Percentiles rank a stretch among this genome's conserved stretches.
phyloP scores from a whole-genome alignment of 2,888 invertebrate genomes.

The Hyles lineata region DNA sequence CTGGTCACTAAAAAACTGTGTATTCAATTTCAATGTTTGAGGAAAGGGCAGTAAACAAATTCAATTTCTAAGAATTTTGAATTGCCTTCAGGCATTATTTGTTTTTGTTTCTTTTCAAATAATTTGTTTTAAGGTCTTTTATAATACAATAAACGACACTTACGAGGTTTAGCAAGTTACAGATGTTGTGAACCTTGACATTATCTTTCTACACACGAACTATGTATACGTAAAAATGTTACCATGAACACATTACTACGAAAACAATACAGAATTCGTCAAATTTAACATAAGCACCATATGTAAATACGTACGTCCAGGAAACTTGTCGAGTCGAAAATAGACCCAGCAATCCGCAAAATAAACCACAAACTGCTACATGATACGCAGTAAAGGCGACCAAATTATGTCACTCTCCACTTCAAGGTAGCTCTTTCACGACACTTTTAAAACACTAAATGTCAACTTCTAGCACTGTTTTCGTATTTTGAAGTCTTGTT shows the following conservation, averaged over 20 bases:
- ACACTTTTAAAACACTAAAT: conserved; percentile 42
- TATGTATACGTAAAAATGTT: conserved; percentile 2
- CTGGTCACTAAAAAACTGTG: too few relatives aligned
- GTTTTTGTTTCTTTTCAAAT: too few relatives aligned
- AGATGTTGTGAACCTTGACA: conserved; percentile 62
- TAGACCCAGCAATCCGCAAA: conserved; percentile 72
- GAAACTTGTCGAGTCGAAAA: conserved; percentile 64
- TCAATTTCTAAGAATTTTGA: too few relatives aligned
- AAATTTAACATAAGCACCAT: conserved; percentile 4
- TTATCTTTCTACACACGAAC: conserved; percentile 42
- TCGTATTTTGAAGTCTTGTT: conserved; percentile 43
- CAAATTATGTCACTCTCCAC: conserved; percentile 62
- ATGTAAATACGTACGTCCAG: conserved; percentile 57
- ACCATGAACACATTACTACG: background rate
- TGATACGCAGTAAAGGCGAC: conserved; percentile 67
- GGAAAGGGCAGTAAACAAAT: too few relatives aligned
- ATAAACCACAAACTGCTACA: conserved; percentile 77
- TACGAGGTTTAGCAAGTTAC: conserved; percentile 5
- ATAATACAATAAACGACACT: background rate
- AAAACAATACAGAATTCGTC: background rate
- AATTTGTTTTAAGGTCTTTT: background rate
- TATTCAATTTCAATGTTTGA: too few relatives aligned
- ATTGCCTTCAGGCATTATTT: too few relatives aligned
- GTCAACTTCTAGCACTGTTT: conserved; percentile 41
- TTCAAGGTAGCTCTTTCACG: conserved; percentile 44